These are phyloP conservation scores for Embidobia sp. DNA, from an alignment of 2,888 invertebrate genomes.

Conservation along the genomic window DNA sequence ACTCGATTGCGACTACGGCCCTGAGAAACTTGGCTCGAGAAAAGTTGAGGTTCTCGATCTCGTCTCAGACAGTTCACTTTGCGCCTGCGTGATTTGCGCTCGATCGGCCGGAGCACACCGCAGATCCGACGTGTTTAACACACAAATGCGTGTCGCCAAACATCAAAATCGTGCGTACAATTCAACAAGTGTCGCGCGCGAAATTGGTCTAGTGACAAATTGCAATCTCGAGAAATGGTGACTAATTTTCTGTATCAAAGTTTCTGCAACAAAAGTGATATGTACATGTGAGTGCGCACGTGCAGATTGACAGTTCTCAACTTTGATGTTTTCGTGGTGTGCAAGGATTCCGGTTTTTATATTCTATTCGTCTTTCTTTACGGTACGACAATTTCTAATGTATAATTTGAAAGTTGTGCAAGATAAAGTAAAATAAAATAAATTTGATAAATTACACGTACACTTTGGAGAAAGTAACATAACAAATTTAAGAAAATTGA, in stretches of 20 bases:
- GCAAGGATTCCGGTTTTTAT: constrained; percentile 6
- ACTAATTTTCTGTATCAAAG: not conserved
- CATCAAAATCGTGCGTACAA: constrained; percentile 34
- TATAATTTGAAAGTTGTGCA: no score
- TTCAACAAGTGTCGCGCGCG: constrained; percentile 17
- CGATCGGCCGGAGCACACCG: constrained; percentile 34
- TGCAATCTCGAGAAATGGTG: no score
- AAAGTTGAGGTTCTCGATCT: constrained; percentile 47
- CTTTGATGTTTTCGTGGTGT: constrained; percentile 2
- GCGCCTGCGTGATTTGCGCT: constrained; percentile 59
- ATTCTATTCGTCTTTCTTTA: no score
- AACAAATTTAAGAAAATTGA: no score
- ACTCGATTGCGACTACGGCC: constrained; percentile 18
- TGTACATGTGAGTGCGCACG: constrained; percentile 3
- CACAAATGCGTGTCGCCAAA: constrained; percentile 21
- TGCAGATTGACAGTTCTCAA: constrained; percentile 4
- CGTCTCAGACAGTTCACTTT: constrained; percentile 49
- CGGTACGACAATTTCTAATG: no score
- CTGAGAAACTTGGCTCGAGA: constrained; percentile 31
- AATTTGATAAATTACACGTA: no score
- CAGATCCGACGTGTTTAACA: constrained; percentile 2
- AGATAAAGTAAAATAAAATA: no score
- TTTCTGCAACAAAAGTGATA: not conserved
- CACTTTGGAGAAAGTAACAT: no score
- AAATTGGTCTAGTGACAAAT: not conserved